Conservation (phyloP, 2,888 invertebrate genomes). For the Agrotis segetum region DNA sequence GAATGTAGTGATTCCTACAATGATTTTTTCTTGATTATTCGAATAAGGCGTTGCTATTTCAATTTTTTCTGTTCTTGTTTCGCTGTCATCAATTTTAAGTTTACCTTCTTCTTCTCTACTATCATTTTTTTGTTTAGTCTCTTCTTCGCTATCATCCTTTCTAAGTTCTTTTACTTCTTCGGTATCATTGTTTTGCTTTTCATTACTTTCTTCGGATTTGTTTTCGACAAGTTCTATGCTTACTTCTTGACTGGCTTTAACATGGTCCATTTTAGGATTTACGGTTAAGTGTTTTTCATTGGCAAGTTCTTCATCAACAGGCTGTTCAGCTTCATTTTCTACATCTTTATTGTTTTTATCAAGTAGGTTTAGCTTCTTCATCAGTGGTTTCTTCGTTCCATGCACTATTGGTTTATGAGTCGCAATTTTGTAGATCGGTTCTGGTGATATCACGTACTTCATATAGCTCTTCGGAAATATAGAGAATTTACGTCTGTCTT, state of each 20-base stretch:
- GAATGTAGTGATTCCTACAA: not conserved
- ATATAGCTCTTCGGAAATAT: slow-evolving; percentile 69
- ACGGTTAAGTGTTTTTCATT: not conserved
- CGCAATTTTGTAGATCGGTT: slow-evolving; percentile 43
- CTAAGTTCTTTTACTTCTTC: slow-evolving; percentile 1
- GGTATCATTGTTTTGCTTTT: slow-evolving; percentile 7
- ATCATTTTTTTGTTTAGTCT: not conserved
- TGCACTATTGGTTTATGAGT: slow-evolving; percentile 30
- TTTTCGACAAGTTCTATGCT: slow-evolving; percentile 24
- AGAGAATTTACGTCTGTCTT: slow-evolving; percentile 60
- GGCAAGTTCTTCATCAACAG: not conserved
- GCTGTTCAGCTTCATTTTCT: slow-evolving; percentile 8
- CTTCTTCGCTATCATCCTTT: not conserved
- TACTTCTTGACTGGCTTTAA: slow-evolving; percentile 9
- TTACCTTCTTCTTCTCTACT: not conserved
- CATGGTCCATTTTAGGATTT: not conserved
- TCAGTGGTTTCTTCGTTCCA: slow-evolving; percentile 59
- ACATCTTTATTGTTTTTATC: slow-evolving; percentile 13
- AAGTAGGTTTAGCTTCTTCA: slow-evolving; percentile 57
- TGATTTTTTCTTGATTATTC: not conserved
- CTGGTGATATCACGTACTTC: slow-evolving; percentile 66
- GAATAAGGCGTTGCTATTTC: not conserved
- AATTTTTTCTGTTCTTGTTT: not conserved
- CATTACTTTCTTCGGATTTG: not conserved
- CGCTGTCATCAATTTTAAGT: not conserved